Evolutionary conservation across 2,797 vertebrate species (phyloP).

Genomic region (Hafferia zeledoni): DNA sequence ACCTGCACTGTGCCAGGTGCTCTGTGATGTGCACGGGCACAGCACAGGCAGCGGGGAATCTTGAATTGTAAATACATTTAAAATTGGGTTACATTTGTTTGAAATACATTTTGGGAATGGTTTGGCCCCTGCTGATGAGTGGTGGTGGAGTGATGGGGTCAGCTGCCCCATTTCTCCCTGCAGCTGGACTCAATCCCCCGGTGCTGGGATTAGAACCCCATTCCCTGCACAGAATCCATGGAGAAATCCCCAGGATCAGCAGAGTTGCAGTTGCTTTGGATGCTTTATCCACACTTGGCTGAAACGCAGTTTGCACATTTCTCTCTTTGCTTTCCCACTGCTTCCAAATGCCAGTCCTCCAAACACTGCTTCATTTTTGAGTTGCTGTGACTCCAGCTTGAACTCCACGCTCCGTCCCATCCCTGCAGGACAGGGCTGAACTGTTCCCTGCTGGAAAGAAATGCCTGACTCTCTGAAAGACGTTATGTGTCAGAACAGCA

Average conservation of each 20-base stretch:
- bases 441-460: background rate
- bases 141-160: background rate
- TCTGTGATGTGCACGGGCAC: rapidly evolving
- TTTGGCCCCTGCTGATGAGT: background rate
- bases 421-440: slow-evolving; percentile 11
- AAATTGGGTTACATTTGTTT: background rate
- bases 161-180: background rate
- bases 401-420: background rate
- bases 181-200: background rate
- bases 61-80: rapidly evolving
- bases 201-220: slow-evolving; percentile 21
- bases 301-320: background rate
- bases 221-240: background rate
- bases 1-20: rapidly evolving
- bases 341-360: slow-evolving; percentile 6
- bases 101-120: background rate
- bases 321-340: background rate
- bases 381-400: slow-evolving; percentile 17
- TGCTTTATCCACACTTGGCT: slow-evolving; percentile 34
- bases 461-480: background rate
- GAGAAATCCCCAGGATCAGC: background rate
- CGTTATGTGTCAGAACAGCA: background rate
- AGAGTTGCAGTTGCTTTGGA: slow-evolving; percentile 22
- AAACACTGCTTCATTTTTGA: background rate
- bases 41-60: background rate